Evolutionary conservation across 2,888 invertebrate species (phyloP), one percentile per base, ranked within the genome.

Genomic region (Melanotus villosus): DNA sequence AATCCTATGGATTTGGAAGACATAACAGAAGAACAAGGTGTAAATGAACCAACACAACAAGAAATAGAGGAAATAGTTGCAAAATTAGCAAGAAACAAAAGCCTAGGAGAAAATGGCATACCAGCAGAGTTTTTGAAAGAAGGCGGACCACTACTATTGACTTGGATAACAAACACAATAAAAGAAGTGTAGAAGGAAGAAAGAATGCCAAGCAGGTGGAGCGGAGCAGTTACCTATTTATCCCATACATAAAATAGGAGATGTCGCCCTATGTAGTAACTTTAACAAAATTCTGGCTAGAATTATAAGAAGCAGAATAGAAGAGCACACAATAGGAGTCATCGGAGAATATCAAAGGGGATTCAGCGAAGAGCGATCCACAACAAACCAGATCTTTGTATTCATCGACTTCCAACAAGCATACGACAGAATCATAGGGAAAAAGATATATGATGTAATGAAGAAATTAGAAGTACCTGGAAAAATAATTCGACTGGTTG

Each of bases 191-290:
- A 50, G 64, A 54, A 54, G 18, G 30, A 52, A 2, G 26, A 50
- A 50, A 38, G 45, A 62, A 62, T 62, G 45, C 47, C 50, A 34
- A 36, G 21, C 26, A 50, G 45, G 36, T 50, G 62, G 50, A 32
- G 38, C 9, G 34, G 23, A 62, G 50, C 62, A 50, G 50, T 50
- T 36, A 62, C 52, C 16, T 43, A n/a, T n/a, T n/a, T n/a, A 45
- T 50, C 62, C 52, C 30, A 62, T 52, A 47, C 50, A 62, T 36
- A 62, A 62, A 52, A 26, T 3, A 62, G 45, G 60, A 18, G 50
- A 50, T n/a, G 21, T 23, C 26, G n/a, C 50, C 50, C n/a, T 38
- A 38, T 64, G 56, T 54, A 56, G 26, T 26, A 26, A 26, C 7
- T 26, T 26, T 7, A 26, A 7, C 10, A 38, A 19, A 30, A 57